These are phyloP conservation scores for Athrips mouffetella DNA, from an alignment of 2,888 invertebrate species.

Conservation along the genomic window DNA sequence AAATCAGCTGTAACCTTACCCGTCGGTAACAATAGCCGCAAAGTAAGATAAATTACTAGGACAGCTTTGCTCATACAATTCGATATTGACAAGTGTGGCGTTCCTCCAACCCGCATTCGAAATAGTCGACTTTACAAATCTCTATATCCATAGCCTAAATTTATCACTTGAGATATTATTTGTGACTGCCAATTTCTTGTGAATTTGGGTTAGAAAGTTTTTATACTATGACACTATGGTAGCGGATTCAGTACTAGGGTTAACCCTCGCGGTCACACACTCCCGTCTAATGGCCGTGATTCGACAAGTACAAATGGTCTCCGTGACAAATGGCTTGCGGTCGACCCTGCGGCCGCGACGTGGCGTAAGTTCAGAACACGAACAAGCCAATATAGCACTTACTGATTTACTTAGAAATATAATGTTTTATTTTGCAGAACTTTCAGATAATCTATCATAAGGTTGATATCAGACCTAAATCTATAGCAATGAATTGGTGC, in stretches of 20 bases:
- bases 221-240: conserved; percentile 49
- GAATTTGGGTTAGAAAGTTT: conserved; percentile 23
- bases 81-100: conserved; percentile 64
- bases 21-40: conserved; percentile 67
- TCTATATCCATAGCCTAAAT: conserved; percentile 30
- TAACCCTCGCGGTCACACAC: conserved; percentile 75
- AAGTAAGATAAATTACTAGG: conserved; percentile 74
- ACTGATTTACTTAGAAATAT: conserved; percentile 37
- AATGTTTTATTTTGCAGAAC: conserved; percentile 20
- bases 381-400: conserved; percentile 60
- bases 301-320: conserved; percentile 79
- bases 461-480: too few species aligned
- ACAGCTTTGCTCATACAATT: conserved; percentile 65
- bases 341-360: conserved; percentile 63
- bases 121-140: conserved; percentile 33
- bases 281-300: conserved; percentile 77
- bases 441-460: too few species aligned
- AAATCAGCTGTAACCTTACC: conserved; percentile 66
- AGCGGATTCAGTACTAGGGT: conserved; percentile 54
- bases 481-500: too few species aligned
- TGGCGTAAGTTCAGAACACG: conserved; percentile 61
- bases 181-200: conserved; percentile 9
- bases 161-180: conserved; percentile 13
- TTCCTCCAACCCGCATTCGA: conserved; percentile 45
- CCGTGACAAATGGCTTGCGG: conserved; percentile 76